Conservation (phyloP, 2,797 vertebrate species). For the Mustela erminea region DNA sequence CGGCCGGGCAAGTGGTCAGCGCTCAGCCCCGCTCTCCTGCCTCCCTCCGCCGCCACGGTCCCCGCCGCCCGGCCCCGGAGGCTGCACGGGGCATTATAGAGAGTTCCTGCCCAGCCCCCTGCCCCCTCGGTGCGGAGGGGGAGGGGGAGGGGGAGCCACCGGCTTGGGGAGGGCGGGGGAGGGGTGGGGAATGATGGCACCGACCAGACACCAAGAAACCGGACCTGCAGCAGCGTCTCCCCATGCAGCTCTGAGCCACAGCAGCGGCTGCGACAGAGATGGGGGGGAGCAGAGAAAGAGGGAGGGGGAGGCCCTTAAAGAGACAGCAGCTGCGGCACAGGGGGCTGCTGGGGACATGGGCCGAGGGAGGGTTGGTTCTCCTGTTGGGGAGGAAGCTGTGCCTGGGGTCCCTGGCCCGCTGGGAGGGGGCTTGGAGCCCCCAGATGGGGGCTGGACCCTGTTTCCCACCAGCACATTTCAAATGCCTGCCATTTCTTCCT, state of each 20-base stretch:
- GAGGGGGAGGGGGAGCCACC: constrained; percentile 61
- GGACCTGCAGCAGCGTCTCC: constrained; percentile 81
- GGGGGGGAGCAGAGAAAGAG: constrained; percentile 73
- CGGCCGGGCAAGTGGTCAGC: constrained; percentile 67
- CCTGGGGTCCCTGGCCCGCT: background rate
- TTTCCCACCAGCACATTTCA: constrained; percentile 38
- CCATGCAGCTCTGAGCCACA: constrained; percentile 84
- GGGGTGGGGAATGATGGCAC: constrained; percentile 74
- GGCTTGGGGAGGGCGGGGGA: constrained; percentile 60
- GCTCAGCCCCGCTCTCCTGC: constrained; percentile 65
- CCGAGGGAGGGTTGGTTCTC: background rate
- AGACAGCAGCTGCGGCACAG: constrained; percentile 79
- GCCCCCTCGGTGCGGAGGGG: constrained; percentile 72
- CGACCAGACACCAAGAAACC: constrained; percentile 81
- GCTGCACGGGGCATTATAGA: constrained; percentile 69
- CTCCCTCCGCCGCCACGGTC: constrained; percentile 64
- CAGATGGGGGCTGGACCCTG: background rate
- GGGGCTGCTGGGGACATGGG: constrained; percentile 60
- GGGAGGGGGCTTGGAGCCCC: background rate
- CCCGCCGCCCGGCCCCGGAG: constrained; percentile 32
- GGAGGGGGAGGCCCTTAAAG: constrained; percentile 85
- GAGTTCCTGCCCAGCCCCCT: constrained; percentile 76
- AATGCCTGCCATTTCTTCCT: constrained; percentile 4
- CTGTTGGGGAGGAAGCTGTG: background rate
- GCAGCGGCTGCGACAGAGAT: constrained; percentile 83